A percentile compares a stretch with the other conserved stretches of the same genome.
These are phyloP conservation scores for Zosterops hypoxanthus DNA, from an alignment of 2,113 vertebrate species.

Conservation along the genomic window DNA sequence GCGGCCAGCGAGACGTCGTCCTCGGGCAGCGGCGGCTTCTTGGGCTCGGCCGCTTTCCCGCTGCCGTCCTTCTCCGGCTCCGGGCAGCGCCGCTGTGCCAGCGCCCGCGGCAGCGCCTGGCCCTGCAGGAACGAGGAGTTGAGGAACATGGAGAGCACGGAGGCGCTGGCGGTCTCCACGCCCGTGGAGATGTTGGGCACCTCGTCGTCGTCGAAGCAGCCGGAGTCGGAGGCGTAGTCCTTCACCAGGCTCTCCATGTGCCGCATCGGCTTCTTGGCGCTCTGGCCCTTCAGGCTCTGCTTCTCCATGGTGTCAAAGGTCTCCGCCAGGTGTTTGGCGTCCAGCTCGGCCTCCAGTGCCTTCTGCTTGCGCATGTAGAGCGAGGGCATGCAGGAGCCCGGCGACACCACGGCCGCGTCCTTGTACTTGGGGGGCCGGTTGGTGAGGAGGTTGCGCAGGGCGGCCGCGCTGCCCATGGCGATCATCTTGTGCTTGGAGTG, in stretches of 20 bases:
- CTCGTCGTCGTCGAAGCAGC: slow-evolving; percentile 95
- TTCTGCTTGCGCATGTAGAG: slow-evolving; percentile 96
- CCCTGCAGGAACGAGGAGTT: slow-evolving; percentile 90
- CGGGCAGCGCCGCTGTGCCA: slow-evolving; percentile 64
- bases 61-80: slow-evolving; percentile 82
- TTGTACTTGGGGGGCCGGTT: slow-evolving; percentile 93
- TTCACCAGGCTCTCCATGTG: slow-evolving; percentile 92
- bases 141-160: slow-evolving; percentile 90
- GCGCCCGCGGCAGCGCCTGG: slow-evolving; percentile 75
- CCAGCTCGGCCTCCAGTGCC: slow-evolving; percentile 92
- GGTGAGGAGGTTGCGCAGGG: slow-evolving; percentile 92
- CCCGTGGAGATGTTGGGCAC: slow-evolving; percentile 86
- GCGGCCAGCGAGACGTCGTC: slow-evolving; percentile 84
- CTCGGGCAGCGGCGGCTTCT: slow-evolving; percentile 66
- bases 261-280: slow-evolving; percentile 81
- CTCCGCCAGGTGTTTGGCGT: slow-evolving; percentile 89
- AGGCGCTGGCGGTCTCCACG: slow-evolving; percentile 83
- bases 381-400: slow-evolving; percentile 91
- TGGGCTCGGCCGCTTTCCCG: slow-evolving; percentile 27
- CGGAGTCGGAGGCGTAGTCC: slow-evolving; percentile 95
- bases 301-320: slow-evolving; percentile 92
- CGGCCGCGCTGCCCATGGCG: slow-evolving; percentile 96
- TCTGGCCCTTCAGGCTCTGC: slow-evolving; percentile 82
- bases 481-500: slow-evolving; percentile 99
- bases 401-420: slow-evolving; percentile 85